Conservation (phyloP, 2,113 vertebrate species). For the Perca flavescens region DNA sequence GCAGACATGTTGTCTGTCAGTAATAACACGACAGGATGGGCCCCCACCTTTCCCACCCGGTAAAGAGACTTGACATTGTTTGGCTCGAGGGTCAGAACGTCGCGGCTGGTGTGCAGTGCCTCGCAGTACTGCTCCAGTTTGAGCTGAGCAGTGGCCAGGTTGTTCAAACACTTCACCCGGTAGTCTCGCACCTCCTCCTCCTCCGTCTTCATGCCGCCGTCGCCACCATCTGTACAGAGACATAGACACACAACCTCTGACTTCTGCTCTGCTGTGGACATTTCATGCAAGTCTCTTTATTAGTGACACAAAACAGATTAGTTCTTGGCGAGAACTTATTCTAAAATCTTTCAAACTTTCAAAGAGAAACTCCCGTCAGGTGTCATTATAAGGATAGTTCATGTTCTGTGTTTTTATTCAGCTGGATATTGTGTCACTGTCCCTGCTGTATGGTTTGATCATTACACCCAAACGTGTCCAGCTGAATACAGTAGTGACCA, state of each 20-base stretch:
- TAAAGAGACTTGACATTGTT: conserved; percentile 87
- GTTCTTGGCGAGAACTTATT: not conserved
- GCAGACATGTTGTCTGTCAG: not conserved
- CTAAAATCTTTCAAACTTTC: not conserved
- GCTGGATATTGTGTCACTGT: conserved; percentile 10
- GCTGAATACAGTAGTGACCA: conserved; percentile 9
- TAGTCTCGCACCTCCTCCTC: conserved; percentile 86
- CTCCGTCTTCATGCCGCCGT: conserved; percentile 65
- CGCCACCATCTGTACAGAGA: conserved; percentile 65
- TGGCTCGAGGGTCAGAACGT: conserved; percentile 83
- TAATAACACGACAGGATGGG: not conserved
- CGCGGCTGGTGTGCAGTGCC: conserved; percentile 84
- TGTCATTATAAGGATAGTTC: conserved; percentile 24
- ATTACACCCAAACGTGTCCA: conserved; percentile 29
- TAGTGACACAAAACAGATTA: not conserved
- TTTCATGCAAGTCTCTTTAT: not conserved
- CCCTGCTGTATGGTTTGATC: conserved; percentile 31
- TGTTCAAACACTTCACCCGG: conserved; percentile 90
- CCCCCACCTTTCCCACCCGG: conserved; percentile 86
- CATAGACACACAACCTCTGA: conserved; percentile 21
- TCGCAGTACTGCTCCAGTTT: conserved; percentile 84
- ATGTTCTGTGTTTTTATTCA: conserved; percentile 29
- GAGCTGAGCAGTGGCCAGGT: conserved; percentile 86
- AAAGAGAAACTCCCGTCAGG: not conserved
- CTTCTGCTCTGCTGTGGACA: conserved; percentile 1